These are phyloP conservation scores for Clarias laeviceps DNA, from an alignment of 2,797 vertebrate species.

Conservation along the genomic window DNA sequence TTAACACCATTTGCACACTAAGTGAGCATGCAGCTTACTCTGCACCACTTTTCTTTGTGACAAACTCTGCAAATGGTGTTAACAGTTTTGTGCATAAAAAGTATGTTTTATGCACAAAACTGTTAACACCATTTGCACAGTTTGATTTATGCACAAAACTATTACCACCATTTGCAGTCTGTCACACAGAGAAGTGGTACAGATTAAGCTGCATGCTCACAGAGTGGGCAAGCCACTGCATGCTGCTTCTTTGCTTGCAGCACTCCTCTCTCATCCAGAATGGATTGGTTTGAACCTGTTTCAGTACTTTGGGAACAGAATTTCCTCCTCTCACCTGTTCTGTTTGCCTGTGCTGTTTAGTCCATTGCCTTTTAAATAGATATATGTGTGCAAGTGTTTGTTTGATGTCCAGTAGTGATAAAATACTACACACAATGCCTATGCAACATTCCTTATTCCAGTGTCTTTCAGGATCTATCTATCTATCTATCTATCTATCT, in stretches of 20 bases:
- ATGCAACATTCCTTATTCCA: not conserved
- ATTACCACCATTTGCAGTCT: conserved; percentile 14
- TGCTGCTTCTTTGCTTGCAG: conserved; percentile 38
- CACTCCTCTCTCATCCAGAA: conserved; percentile 47
- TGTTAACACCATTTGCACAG: not conserved
- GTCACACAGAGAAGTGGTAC: conserved; percentile 16
- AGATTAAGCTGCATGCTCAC: conserved; percentile 35
- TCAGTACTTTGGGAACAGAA: conserved; percentile 21
- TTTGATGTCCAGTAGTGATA: not conserved
- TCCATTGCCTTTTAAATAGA: not conserved
- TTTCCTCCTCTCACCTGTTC: not conserved
- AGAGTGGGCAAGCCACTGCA: conserved; percentile 43
- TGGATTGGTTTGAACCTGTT: conserved; percentile 57
- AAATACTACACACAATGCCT: not conserved
- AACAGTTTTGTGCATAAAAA: not conserved
- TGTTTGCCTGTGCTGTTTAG: not conserved
- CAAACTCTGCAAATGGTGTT: too few relatives aligned
- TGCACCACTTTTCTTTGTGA: too few relatives aligned
- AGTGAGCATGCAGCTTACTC: too few relatives aligned
- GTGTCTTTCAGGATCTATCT: not conserved
- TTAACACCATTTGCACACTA: not conserved
- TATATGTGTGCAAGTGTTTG: not conserved
- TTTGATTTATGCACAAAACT: not conserved
- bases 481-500: too few relatives aligned
- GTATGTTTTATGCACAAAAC: not conserved